phyloP scores from a whole-genome alignment of 2,888 invertebrate species.

The Melangyna quadrimaculata region DNA sequence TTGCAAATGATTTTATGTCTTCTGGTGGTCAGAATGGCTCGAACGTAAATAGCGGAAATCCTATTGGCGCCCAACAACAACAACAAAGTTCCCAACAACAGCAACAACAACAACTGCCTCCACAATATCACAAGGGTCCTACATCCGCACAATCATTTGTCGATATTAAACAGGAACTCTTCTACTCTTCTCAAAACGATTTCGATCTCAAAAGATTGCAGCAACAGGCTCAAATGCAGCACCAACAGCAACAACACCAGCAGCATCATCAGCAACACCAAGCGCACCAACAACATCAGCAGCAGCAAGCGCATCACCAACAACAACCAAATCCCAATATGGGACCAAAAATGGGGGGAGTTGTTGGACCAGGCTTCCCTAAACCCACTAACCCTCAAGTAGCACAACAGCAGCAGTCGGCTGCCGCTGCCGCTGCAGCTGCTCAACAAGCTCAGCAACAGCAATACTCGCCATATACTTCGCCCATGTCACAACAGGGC shows the following conservation, averaged over 20 bases:
- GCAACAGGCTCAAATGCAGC: conserved; percentile 79
- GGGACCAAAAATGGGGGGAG: conserved; percentile 77
- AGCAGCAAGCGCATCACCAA: conserved; percentile 73
- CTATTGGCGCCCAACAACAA: conserved; percentile 75
- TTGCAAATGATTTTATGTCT: conserved; percentile 82
- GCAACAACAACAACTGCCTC: conserved; percentile 77
- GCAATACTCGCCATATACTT: conserved; percentile 87
- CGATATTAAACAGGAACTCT: conserved; percentile 84
- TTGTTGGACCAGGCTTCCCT: conserved; percentile 76
- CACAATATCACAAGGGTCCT: conserved; percentile 80
- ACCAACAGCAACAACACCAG: conserved; percentile 75
- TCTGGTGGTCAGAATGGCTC: conserved; percentile 77
- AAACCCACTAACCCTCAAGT: conserved; percentile 74
- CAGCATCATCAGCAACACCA: conserved; percentile 75
- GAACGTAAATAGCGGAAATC: conserved; percentile 75
- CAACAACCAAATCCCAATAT: conserved; percentile 76
- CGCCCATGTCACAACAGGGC: conserved; percentile 84
- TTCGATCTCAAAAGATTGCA: conserved; percentile 81
- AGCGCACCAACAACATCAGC: conserved; percentile 73
- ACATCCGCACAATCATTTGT: conserved; percentile 81
- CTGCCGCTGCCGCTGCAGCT: conserved; percentile 54
- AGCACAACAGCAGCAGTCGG: conserved; percentile 75
- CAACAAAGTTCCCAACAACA: conserved; percentile 76
- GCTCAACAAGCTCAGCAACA: conserved; percentile 78
- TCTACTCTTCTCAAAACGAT: conserved; percentile 81